Evolutionary conservation across 2,888 invertebrate species (phyloP), one percentile per base, ranked within the genome.

Genomic region (Julus scanicus): DNA sequence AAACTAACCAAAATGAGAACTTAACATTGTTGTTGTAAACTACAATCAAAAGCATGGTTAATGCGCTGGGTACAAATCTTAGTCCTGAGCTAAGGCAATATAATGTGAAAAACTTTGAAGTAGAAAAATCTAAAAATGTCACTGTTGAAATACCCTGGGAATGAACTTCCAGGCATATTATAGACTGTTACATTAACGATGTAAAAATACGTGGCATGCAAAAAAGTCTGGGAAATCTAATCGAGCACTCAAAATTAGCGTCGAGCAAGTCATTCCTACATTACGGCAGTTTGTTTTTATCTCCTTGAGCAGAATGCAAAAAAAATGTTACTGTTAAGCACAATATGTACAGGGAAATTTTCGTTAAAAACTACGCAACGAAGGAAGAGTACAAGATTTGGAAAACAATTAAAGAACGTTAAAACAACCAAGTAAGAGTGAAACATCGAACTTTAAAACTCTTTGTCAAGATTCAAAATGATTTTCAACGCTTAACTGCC

Each of bases 41-140:
- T n/a, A n/a, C n/a, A 57, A 63, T 63, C 63, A 63, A 63, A 63
- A 63, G n/a, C 15, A 57, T 57, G 13, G 15, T 15, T 63, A 20
- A n/a, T 20, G 17, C 17, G 6, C n/a, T 63, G 17, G n/a, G 57
- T 57, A 63, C 8, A 63, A 63, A 63, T 63, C 63, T 63, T 63
- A n/a, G 63, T 63, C 63, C 63, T 63, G 63, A 63, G 63, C 63
- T 63, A 63, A n/a, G 17, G 63, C 63, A 17, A n/a, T 63, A 63
- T 20, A 63, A 63, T n/a, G 63, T 63, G n/a, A 63, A 63, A 63
- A 63, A 63, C 63, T 63, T 20, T n/a, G 63, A 63, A 63, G 53
- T 53, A 53, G 53, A 53, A 53, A 53, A 3, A 53, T 53, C 53
- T 53, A 53, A n/a, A 57, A 57, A 15, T n/a, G 63, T 63, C 63